These are phyloP conservation scores for Cephus nigrinus DNA, from an alignment of 2,888 invertebrate species.

Conservation along the genomic window DNA sequence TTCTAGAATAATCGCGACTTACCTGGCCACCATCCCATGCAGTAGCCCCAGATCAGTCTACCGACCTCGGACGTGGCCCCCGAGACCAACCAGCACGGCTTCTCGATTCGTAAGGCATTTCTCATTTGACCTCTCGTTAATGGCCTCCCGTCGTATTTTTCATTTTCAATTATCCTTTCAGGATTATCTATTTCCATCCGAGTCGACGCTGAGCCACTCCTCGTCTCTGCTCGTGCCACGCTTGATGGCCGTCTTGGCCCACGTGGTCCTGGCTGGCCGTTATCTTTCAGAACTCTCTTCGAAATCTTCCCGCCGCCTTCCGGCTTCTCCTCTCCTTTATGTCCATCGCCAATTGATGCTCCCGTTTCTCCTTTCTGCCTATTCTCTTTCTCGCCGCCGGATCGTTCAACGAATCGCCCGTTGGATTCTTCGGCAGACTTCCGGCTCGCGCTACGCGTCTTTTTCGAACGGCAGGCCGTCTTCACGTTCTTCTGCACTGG, in stretches of 20 bases:
- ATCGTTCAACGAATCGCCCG: neutral
- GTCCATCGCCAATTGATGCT: neutral
- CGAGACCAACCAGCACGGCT: neutral
- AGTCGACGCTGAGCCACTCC: too few species aligned
- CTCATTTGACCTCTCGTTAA: neutral
- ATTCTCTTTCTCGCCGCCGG: neutral
- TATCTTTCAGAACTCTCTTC: neutral
- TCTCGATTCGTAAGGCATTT: neutral
- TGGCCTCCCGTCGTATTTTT: neutral
- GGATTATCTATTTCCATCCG: neutral
- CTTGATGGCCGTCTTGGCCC: neutral
- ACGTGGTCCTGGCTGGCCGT: neutral
- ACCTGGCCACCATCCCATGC: constrained; percentile 59
- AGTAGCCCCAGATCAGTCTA: constrained; percentile 58
- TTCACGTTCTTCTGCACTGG: neutral
- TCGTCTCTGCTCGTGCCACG: neutral
- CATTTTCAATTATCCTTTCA: neutral
- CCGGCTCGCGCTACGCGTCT: neutral
- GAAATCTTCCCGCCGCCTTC: neutral
- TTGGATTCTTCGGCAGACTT: neutral
- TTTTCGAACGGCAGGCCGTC: neutral
- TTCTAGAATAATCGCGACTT: constrained; percentile 15
- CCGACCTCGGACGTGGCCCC: constrained; percentile 27
- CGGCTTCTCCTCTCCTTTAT: neutral
- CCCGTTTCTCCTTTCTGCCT: neutral